phyloP scores from a whole-genome alignment of 2,113 vertebrate species.

The Stegostoma tigrinum region DNA sequence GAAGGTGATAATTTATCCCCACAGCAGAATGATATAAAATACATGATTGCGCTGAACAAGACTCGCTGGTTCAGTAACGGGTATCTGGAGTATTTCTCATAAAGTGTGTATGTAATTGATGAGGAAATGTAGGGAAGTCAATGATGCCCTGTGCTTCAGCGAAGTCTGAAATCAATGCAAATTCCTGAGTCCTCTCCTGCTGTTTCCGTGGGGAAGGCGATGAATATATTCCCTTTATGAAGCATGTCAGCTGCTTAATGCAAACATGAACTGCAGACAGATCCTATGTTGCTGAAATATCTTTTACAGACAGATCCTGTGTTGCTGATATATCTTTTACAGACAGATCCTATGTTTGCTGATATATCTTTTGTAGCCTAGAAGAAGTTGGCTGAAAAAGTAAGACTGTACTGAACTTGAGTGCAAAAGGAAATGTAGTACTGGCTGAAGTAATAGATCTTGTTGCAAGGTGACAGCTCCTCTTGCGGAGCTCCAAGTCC shows the following conservation, averaged over 20 bases:
- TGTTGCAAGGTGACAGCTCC: not conserved
- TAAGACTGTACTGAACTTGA: not conserved
- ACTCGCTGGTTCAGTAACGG: too few relatives aligned
- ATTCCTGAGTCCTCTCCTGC: not conserved
- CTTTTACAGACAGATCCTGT: not conserved
- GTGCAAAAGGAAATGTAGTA: not conserved
- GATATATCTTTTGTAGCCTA: not conserved
- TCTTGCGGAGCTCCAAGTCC: not conserved
- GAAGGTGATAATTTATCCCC: not conserved
- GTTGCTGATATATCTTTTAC: not conserved
- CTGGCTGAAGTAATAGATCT: not conserved
- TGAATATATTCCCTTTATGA: not conserved
- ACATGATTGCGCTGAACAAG: not conserved
- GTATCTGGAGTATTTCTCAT: not conserved
- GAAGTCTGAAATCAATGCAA: not conserved
- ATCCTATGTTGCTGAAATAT: not conserved
- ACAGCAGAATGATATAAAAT: not conserved
- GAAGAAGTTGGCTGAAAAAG: not conserved
- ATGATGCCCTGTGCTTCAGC: not conserved
- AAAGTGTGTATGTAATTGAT: not conserved
- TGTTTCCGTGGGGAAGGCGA: not conserved
- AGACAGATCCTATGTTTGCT: not conserved
- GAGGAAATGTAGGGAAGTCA: too few relatives aligned
- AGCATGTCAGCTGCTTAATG: not conserved
- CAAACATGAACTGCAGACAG: not conserved